Conservation (phyloP, 2,113 vertebrate genomes). For the Drymodes brunneopygia region DNA sequence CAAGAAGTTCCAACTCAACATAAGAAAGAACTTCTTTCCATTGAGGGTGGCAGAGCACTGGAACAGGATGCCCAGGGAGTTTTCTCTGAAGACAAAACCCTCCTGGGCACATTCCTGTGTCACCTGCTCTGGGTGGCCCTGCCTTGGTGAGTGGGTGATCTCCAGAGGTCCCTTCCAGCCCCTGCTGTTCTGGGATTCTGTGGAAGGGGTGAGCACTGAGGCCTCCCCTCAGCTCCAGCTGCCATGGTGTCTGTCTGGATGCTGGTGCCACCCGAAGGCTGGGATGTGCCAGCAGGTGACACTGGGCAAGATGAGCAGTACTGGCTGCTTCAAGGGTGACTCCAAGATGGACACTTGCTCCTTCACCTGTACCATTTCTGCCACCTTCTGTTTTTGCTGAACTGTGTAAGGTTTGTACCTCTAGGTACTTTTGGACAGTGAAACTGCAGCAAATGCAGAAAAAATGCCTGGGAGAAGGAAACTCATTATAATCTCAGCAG, state of each 20-base stretch:
- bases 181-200: neutral
- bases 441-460: neutral
- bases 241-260: neutral
- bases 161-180: neutral
- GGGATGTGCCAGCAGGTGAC: neutral
- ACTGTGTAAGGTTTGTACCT: neutral
- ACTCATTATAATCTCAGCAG: neutral
- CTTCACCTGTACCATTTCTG: neutral
- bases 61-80: neutral
- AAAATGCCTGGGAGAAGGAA: neutral
- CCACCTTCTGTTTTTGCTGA: neutral
- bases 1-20: neutral
- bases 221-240: neutral
- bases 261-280: neutral
- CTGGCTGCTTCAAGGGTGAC: rapidly evolving
- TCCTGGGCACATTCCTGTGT: neutral
- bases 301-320: neutral
- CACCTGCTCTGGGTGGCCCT: neutral
- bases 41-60: neutral
- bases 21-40: neutral
- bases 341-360: neutral
- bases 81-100: neutral
- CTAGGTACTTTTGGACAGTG: neutral
- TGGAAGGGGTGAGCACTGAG: neutral
- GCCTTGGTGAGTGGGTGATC: neutral